A percentile compares a stretch with the other conserved stretches of the same genome.
Evolutionary conservation across 2,888 invertebrate genomes (phyloP).

Genomic region (Baccha elongata): DNA sequence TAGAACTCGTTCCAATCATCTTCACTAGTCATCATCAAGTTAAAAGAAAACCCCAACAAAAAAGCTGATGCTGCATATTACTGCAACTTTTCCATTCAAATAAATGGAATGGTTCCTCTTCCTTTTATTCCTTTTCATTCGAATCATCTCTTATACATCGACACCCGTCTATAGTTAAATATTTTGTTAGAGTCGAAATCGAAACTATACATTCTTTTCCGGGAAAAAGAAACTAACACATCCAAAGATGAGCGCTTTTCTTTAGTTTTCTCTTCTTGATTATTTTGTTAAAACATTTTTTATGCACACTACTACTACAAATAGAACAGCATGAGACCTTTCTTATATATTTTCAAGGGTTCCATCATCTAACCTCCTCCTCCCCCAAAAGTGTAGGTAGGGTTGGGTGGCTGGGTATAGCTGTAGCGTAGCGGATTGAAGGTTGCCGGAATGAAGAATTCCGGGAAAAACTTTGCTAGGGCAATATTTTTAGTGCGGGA

Average conservation of each 20-base stretch:
- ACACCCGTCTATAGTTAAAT: constrained; percentile 34
- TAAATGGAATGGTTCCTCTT: background rate
- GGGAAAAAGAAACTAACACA: constrained; percentile 9
- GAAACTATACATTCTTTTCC: constrained; percentile 16
- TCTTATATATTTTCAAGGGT: constrained; percentile 64
- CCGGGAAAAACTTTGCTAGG: constrained; percentile 66
- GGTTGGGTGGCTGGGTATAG: constrained; percentile 5
- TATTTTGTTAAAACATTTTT: constrained; percentile 23
- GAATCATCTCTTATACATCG: constrained; percentile 10
- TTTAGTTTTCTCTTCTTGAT: constrained; percentile 47
- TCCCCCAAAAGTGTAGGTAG: background rate
- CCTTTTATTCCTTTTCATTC: background rate
- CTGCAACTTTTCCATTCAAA: constrained; percentile 31
- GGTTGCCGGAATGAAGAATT: constrained; percentile 51
- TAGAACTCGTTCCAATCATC: no score
- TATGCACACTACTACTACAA: constrained; percentile 52
- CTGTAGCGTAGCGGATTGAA: constrained; percentile 15
- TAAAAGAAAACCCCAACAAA: background rate
- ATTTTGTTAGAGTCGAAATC: constrained; percentile 40
- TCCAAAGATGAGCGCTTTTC: constrained; percentile 43
- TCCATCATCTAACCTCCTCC: constrained; percentile 42
- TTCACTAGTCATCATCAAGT: no score
- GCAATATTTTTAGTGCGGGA: constrained; percentile 66
- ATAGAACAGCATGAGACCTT: constrained; percentile 51
- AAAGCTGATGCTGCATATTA: constrained; percentile 5